Evolutionary conservation across 2,888 invertebrate species (phyloP).

Genomic region (Anorthoa munda): DNA sequence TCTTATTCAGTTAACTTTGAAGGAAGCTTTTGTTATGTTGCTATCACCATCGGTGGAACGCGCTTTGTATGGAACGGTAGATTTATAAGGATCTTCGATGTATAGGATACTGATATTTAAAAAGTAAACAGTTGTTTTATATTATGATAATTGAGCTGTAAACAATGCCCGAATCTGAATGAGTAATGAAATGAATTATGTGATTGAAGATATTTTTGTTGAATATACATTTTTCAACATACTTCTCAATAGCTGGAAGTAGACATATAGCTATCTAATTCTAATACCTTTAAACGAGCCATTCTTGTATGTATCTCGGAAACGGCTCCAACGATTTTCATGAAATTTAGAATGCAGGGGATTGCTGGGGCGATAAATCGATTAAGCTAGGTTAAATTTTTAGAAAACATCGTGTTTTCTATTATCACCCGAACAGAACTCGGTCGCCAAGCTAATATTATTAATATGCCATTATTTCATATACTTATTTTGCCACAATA

Average conservation of each 20-base stretch:
- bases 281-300: no score
- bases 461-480: no score
- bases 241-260: background rate
- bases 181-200: background rate
- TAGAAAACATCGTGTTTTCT: no score
- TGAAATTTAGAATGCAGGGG: no score
- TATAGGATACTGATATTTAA: background rate
- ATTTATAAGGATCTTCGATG: background rate
- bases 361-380: no score
- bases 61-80: background rate
- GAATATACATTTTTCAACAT: no score
- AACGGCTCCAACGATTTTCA: no score
- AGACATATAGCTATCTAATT: background rate
- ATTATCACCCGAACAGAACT: no score
- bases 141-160: background rate
- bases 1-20: constrained; percentile 51
- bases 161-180: background rate
- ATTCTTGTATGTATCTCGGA: no score
- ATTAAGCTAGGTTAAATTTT: no score
- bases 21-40: constrained; percentile 34
- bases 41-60: constrained; percentile 5
- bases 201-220: background rate
- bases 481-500: no score
- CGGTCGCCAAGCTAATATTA: no score
- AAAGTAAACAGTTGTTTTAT: background rate